Conservation (phyloP, 2,113 vertebrate species). For the Trinectes maculatus region DNA sequence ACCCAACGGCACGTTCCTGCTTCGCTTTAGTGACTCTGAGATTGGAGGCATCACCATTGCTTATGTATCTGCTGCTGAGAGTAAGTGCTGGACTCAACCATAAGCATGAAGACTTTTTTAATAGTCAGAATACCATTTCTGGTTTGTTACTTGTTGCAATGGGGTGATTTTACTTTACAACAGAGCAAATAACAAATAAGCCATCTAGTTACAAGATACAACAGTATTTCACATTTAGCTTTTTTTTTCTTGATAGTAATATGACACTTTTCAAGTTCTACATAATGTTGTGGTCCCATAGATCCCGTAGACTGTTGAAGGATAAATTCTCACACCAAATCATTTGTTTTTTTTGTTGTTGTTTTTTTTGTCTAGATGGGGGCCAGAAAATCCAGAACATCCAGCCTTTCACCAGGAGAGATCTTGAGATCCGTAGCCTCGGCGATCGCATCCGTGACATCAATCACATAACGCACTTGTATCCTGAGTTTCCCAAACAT, state of each 20-base stretch:
- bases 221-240: too few species aligned
- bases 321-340: conserved; percentile 1
- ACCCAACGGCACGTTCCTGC: conserved; percentile 91
- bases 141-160: too few species aligned
- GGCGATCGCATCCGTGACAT: conserved; percentile 93
- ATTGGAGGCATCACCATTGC: conserved; percentile 97
- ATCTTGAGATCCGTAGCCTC: conserved; percentile 90
- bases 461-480: conserved; percentile 85
- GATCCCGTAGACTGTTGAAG: too few species aligned
- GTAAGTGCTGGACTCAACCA: conserved; percentile 65
- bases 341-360: background rate
- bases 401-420: conserved; percentile 93
- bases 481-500: conserved; percentile 86
- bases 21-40: conserved; percentile 98
- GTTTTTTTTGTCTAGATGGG: conserved; percentile 83
- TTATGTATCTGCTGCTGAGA: conserved; percentile 82
- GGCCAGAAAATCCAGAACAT: conserved; percentile 93
- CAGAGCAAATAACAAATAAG: too few species aligned
- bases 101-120: too few species aligned
- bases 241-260: too few species aligned
- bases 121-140: too few species aligned
- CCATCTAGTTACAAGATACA: too few species aligned
- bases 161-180: too few species aligned
- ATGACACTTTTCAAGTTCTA: background rate
- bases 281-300: background rate